phyloP scores from a whole-genome alignment of 2,113 vertebrate species.

The Sminthopsis crassicaudata region DNA sequence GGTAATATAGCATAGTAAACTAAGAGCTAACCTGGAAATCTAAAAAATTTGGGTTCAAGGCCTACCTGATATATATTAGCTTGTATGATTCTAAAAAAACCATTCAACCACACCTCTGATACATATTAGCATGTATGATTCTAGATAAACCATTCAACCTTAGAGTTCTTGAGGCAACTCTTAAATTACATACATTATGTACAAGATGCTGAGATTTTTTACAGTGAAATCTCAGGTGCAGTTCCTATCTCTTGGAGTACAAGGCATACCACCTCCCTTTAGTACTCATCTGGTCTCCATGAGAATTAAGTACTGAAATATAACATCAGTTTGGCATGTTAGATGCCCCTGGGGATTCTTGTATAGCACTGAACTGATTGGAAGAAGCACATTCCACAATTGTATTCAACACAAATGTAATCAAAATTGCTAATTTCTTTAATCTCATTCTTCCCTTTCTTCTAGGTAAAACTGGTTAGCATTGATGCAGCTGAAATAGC shows the following conservation, averaged over 20 bases:
- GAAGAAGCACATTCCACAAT: constrained; percentile 4
- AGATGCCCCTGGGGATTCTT: background rate
- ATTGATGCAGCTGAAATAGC: constrained; percentile 96
- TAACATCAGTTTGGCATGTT: background rate
- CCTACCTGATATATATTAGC: background rate
- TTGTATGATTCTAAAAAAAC: background rate
- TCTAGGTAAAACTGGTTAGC: constrained; percentile 96
- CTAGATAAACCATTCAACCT: background rate
- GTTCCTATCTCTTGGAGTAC: background rate
- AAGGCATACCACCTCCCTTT: background rate
- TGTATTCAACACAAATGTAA: background rate
- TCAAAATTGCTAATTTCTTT: background rate
- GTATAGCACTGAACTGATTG: background rate
- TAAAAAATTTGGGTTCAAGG: background rate
- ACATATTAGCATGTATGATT: background rate
- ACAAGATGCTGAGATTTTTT: background rate
- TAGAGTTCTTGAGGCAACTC: background rate
- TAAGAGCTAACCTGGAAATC: background rate
- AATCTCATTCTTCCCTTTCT: constrained; percentile 50
- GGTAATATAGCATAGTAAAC: background rate
- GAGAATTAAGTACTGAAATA: background rate
- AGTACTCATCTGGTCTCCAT: background rate
- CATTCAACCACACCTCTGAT: background rate
- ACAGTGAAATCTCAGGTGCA: background rate
- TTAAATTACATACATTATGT: background rate